phyloP scores from a whole-genome alignment of 2,113 vertebrate species.

The Mola mola region DNA sequence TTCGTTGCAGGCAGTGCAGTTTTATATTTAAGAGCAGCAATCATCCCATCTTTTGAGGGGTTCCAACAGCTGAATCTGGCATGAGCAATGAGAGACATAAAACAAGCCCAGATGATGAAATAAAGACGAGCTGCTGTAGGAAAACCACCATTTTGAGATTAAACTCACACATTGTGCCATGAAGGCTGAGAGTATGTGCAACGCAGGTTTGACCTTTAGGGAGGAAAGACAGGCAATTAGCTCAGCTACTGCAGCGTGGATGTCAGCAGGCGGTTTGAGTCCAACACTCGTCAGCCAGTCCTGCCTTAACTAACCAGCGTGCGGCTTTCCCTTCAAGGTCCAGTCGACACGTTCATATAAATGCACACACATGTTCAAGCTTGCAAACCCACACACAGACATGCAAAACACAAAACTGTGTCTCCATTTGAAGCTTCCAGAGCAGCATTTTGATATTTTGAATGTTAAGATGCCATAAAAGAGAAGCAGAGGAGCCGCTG shows the following conservation, averaged over 20 bases:
- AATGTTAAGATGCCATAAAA: no score
- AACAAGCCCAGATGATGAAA: slow-evolving; percentile 7
- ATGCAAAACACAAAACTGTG: slow-evolving; percentile 6
- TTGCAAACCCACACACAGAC: slow-evolving; percentile 2
- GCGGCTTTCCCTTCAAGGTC: slow-evolving; percentile 1
- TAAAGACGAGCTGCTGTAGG: no score
- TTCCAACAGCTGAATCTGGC: neutral
- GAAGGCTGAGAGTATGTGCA: neutral
- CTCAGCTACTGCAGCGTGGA: slow-evolving; percentile 2
- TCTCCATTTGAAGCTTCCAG: slow-evolving; percentile 22
- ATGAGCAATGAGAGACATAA: neutral
- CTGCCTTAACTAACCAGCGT: slow-evolving; percentile 11
- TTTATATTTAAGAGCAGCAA: no score
- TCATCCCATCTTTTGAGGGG: no score
- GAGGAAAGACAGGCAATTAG: slow-evolving; percentile 50
- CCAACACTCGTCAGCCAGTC: slow-evolving; percentile 7
- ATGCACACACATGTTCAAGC: slow-evolving; percentile 5
- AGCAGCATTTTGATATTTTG: slow-evolving; percentile 10
- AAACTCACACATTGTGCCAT: neutral
- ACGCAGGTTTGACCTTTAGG: slow-evolving; percentile 37
- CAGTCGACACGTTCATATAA: neutral
- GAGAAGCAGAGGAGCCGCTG: no score
- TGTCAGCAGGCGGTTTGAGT: slow-evolving; percentile 46
- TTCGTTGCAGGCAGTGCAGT: no score
- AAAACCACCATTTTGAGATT: neutral